phyloP scores from a whole-genome alignment of 2,113 vertebrate genomes.

The Gallinago media region DNA sequence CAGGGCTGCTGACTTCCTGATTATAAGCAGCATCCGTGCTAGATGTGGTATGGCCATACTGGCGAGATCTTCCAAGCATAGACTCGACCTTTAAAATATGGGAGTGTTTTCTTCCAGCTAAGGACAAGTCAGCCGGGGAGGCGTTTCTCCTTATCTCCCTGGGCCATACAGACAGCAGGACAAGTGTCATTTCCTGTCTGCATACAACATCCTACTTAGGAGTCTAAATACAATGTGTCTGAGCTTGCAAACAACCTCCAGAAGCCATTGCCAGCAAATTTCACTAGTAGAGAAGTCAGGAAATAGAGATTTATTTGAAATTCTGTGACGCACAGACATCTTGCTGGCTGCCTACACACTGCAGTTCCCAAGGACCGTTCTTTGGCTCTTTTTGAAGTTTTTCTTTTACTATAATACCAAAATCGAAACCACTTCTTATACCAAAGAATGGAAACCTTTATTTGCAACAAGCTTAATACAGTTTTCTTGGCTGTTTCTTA shows the following conservation, averaged over 20 bases:
- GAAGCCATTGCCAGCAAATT: background rate
- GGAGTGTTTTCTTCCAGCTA: background rate
- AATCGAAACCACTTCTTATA: background rate
- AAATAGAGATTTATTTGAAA: background rate
- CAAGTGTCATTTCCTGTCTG: slow-evolving; percentile 9
- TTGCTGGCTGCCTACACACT: background rate
- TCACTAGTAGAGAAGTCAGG: background rate
- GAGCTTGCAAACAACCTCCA: background rate
- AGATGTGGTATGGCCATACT: too few relatives aligned
- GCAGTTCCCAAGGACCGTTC: background rate
- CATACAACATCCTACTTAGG: background rate
- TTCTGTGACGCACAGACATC: background rate
- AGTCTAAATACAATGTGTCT: background rate
- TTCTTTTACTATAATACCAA: background rate
- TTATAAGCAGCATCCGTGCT: background rate
- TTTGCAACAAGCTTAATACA: background rate
- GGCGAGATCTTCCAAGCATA: background rate
- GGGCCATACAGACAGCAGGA: background rate
- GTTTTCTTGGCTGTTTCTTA: background rate
- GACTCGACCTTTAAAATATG: background rate
- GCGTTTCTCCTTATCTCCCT: background rate
- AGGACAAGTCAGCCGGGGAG: background rate
- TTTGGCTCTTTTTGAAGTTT: background rate
- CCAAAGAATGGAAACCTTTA: background rate
- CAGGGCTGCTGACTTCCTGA: background rate